Conservation (phyloP, 2,113 vertebrate genomes). For the Meriones unguiculatus region DNA sequence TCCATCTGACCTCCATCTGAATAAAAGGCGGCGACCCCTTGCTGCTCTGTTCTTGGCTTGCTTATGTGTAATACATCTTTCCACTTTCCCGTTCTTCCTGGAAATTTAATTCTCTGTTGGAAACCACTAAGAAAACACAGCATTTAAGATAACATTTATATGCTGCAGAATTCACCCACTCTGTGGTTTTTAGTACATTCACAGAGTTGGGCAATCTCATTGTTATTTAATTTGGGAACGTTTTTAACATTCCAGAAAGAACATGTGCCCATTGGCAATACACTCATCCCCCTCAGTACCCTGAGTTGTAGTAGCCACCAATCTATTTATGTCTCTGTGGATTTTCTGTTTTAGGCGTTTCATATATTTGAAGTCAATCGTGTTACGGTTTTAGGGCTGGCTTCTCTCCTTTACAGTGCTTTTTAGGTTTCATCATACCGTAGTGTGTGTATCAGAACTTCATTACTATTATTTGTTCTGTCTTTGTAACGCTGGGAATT, state of each 20-base stretch:
- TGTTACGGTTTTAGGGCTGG: neutral
- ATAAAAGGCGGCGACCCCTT: neutral
- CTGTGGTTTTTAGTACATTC: neutral
- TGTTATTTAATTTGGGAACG: neutral
- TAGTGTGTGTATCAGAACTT: neutral
- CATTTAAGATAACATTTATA: conserved; percentile 7
- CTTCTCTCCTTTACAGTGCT: neutral
- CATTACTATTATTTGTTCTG: neutral
- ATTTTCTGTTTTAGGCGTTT: conserved; percentile 10
- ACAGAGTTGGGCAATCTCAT: neutral
- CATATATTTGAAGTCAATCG: neutral
- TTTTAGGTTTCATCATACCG: neutral
- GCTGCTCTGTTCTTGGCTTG: neutral
- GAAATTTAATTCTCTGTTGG: conserved; percentile 28
- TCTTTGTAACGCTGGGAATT: neutral
- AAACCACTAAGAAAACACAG: neutral
- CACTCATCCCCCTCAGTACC: neutral
- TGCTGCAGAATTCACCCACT: neutral
- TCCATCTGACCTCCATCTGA: neutral
- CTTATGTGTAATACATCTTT: neutral
- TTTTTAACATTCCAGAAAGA: neutral
- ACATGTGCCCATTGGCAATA: neutral
- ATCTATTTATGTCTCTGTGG: neutral
- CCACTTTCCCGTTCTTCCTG: neutral
- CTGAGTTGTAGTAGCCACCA: neutral